Percentiles rank a stretch among this genome's conserved stretches.
phyloP scores from a whole-genome alignment of 1,140 invertebrate genomes.

The Drosophila miranda region DNA sequence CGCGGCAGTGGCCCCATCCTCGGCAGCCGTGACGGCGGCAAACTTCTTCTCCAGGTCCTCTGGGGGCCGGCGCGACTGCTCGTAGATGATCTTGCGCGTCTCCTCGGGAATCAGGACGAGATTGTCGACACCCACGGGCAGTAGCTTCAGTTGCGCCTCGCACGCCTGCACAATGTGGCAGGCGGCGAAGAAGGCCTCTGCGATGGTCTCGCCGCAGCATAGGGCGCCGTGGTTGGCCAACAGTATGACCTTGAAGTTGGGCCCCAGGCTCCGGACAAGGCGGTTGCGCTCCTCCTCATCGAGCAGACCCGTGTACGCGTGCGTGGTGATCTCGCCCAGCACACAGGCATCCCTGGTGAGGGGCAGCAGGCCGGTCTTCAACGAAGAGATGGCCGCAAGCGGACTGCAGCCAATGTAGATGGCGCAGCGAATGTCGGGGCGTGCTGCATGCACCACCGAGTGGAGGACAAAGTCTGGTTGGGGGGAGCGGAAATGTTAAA shows the following conservation, averaged over 20 bases:
- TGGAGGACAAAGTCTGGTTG: conserved; percentile 92
- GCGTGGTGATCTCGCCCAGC: conserved; percentile 87
- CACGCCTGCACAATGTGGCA: conserved; percentile 88
- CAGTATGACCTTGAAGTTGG: conserved; percentile 96
- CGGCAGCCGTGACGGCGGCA: conserved; percentile 62
- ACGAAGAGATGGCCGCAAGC: conserved; percentile 95
- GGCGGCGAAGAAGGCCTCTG: conserved; percentile 97
- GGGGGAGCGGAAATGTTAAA: background rate
- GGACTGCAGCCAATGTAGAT: conserved; percentile 96
- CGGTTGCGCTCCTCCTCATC: conserved; percentile 94
- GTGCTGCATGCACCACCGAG: conserved; percentile 97
- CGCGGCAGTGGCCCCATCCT: conserved; percentile 44
- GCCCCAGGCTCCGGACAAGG: conserved; percentile 95
- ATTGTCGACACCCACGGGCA: conserved; percentile 93
- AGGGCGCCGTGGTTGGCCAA: conserved; percentile 97
- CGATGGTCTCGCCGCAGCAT: conserved; percentile 97
- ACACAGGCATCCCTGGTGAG: conserved; percentile 95
- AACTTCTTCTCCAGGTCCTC: conserved; percentile 84
- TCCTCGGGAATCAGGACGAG: conserved; percentile 91
- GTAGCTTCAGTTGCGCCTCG: conserved; percentile 92
- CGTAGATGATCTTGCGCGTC: conserved; percentile 89
- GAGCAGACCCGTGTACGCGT: conserved; percentile 82
- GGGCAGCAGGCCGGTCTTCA: conserved; percentile 94
- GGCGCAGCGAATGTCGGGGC: conserved; percentile 98
- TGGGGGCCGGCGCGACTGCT: conserved; percentile 88